Evolutionary conservation across 2,113 vertebrate species (phyloP).

Genomic region (Mungos mungo): DNA sequence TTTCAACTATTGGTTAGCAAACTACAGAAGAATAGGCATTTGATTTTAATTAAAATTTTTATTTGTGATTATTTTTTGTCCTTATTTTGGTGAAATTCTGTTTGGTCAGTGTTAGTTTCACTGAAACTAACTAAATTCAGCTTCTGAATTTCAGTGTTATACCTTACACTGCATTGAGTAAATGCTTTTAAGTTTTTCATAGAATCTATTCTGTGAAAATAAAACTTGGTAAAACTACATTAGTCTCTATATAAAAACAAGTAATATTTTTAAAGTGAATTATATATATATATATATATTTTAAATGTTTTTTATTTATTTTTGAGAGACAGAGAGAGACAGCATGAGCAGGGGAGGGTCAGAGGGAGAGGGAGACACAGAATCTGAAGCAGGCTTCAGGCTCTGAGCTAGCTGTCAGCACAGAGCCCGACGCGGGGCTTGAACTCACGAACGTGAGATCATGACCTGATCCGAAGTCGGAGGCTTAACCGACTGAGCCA

Average conservation of each 20-base stretch:
- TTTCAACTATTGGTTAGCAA: conserved; percentile 40
- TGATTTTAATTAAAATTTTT: conserved; percentile 43
- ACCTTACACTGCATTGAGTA: not conserved
- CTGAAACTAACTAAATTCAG: not conserved
- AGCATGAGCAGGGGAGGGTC: no score
- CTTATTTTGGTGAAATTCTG: conserved; percentile 32
- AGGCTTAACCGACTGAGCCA: no score
- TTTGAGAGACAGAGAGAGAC: no score
- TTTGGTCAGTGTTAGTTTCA: not conserved
- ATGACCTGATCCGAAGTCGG: no score
- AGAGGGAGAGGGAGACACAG: no score
- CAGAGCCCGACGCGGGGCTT: no score
- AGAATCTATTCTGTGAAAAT: not conserved
- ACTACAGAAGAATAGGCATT: not conserved
- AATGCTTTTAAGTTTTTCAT: conserved; percentile 12
- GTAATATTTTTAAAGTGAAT: not conserved
- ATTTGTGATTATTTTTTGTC: conserved; percentile 6
- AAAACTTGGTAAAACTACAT: conserved; percentile 46
- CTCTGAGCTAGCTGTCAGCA: no score
- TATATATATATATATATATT: not conserved
- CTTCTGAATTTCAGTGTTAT: conserved; percentile 7
- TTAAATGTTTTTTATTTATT: no score
- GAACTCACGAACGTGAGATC: no score
- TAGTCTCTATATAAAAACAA: conserved; percentile 2
- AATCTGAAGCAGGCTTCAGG: no score